These are phyloP conservation scores for Anticlea derivata DNA, from an alignment of 2,888 invertebrate genomes.

Conservation along the genomic window DNA sequence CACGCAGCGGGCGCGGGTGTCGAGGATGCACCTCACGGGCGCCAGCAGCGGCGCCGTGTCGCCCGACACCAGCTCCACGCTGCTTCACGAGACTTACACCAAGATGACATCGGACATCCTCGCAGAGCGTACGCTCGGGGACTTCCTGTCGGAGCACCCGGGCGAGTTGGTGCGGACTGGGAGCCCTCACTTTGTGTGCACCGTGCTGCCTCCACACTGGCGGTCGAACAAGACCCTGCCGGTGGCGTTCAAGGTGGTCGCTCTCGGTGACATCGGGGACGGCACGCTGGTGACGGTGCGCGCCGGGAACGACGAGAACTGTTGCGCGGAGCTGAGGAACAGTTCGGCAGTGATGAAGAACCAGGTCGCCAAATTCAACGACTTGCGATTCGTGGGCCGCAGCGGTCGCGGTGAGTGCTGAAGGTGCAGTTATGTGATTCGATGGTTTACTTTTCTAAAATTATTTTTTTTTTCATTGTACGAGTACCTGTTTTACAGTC, in stretches of 20 bases:
- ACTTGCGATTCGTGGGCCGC: conserved; percentile 98
- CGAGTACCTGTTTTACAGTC: too few relatives aligned
- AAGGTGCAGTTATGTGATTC: conserved; percentile 78
- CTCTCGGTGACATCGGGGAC: conserved; percentile 96
- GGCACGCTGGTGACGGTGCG: conserved; percentile 97
- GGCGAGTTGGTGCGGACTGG: conserved; percentile 96
- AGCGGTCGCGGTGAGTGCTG: conserved; percentile 97
- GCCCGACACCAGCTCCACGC: conserved; percentile 88
- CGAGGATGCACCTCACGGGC: conserved; percentile 82
- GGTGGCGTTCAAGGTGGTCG: conserved; percentile 97
- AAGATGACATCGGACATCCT: conserved; percentile 96
- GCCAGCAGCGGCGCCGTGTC: conserved; percentile 84
- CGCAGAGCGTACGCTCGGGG: conserved; percentile 93
- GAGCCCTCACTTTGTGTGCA: conserved; percentile 97
- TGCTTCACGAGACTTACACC: conserved; percentile 92
- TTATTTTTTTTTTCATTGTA: neutral
- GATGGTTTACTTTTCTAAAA: conserved; percentile 42
- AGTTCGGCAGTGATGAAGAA: conserved; percentile 98
- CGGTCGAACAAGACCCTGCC: conserved; percentile 99
- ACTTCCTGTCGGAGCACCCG: conserved; percentile 94
- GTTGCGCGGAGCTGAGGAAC: conserved; percentile 97
- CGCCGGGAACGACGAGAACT: conserved; percentile 99
- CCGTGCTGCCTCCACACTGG: conserved; percentile 98
- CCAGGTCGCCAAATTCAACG: conserved; percentile 99
- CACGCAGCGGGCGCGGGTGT: conserved; percentile 77